Conservation (phyloP, 2,797 vertebrate genomes). For the Pachyuromys duprasi region DNA sequence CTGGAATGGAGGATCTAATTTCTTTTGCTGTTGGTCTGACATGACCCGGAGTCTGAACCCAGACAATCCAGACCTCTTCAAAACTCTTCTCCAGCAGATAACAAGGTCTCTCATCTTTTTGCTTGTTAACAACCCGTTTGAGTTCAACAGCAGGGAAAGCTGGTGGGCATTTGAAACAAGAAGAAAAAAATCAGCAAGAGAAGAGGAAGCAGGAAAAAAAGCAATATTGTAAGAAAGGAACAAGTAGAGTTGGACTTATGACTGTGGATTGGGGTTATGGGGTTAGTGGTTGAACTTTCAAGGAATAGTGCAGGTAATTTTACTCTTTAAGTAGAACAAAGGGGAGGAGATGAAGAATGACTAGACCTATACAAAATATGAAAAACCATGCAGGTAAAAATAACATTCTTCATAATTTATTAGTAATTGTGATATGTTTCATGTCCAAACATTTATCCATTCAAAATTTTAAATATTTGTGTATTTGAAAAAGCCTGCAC, state of each 20-base stretch:
- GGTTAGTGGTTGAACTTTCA: slow-evolving; percentile 58
- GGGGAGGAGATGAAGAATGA: background rate
- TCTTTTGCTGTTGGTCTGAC: slow-evolving; percentile 64
- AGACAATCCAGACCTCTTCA: slow-evolving; percentile 60
- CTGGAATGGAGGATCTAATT: slow-evolving; percentile 60
- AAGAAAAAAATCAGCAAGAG: slow-evolving; percentile 41
- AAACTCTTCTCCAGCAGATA: slow-evolving; percentile 64
- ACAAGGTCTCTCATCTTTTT: slow-evolving; percentile 69
- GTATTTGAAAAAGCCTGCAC: background rate
- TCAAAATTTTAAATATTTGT: slow-evolving; percentile 54
- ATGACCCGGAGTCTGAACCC: slow-evolving; percentile 70
- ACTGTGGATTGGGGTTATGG: slow-evolving; percentile 29
- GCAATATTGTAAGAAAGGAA: slow-evolving; percentile 15
- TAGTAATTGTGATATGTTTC: slow-evolving; percentile 24
- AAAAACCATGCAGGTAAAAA: slow-evolving; percentile 4
- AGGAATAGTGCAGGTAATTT: slow-evolving; percentile 10
- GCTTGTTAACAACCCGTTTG: slow-evolving; percentile 56
- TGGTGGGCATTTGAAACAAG: slow-evolving; percentile 70
- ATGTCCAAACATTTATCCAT: slow-evolving; percentile 43
- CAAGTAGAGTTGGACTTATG: slow-evolving; percentile 51
- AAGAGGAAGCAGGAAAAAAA: slow-evolving; percentile 70
- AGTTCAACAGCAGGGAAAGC: slow-evolving; percentile 73
- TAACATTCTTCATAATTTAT: slow-evolving; percentile 41
- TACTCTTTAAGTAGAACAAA: background rate
- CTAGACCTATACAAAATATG: background rate